Percentiles rank a stretch among this genome's conserved stretches.
Evolutionary conservation across 2,888 invertebrate species (phyloP).

Genomic region (Mellilla xanthometata): DNA sequence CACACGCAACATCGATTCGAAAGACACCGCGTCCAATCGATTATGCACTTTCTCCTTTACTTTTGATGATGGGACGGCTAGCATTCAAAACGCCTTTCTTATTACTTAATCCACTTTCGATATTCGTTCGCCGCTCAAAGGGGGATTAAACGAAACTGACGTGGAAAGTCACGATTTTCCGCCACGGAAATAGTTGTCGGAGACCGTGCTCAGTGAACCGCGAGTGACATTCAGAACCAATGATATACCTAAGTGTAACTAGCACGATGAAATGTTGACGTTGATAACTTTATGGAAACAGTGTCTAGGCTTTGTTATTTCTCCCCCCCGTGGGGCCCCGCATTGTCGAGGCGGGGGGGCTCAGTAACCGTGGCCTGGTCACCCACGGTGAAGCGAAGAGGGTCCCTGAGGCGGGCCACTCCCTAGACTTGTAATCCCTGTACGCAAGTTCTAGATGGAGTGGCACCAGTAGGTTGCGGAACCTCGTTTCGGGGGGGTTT

Average conservation of each 20-base stretch:
- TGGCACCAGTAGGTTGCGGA: too few relatives aligned
- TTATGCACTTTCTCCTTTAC: slow-evolving; percentile 34
- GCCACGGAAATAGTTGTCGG: background rate
- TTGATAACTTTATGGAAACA: too few relatives aligned
- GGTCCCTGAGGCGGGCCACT: too few relatives aligned
- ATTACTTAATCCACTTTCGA: slow-evolving; percentile 31
- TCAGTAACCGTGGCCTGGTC: too few relatives aligned
- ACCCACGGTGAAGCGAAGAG: too few relatives aligned
- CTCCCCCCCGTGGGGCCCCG: too few relatives aligned
- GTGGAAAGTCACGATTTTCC: slow-evolving; percentile 1
- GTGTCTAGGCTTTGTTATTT: too few relatives aligned
- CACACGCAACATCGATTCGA: slow-evolving; percentile 18
- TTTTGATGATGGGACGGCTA: slow-evolving; percentile 30
- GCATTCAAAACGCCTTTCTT: slow-evolving; percentile 32
- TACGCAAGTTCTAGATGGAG: too few relatives aligned
- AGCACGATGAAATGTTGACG: too few relatives aligned
- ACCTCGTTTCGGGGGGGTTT: too few relatives aligned
- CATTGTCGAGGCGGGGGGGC: too few relatives aligned
- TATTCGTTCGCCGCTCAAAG: slow-evolving; percentile 23
- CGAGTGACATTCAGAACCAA: background rate
- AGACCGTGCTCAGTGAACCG: background rate
- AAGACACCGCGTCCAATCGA: slow-evolving; percentile 30
- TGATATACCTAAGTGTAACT: background rate
- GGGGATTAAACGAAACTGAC: slow-evolving; percentile 2
- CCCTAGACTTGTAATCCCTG: too few relatives aligned